Evolutionary conservation across 2,797 vertebrate genomes (phyloP).

Genomic region (Scolopax bukidnonensis): DNA sequence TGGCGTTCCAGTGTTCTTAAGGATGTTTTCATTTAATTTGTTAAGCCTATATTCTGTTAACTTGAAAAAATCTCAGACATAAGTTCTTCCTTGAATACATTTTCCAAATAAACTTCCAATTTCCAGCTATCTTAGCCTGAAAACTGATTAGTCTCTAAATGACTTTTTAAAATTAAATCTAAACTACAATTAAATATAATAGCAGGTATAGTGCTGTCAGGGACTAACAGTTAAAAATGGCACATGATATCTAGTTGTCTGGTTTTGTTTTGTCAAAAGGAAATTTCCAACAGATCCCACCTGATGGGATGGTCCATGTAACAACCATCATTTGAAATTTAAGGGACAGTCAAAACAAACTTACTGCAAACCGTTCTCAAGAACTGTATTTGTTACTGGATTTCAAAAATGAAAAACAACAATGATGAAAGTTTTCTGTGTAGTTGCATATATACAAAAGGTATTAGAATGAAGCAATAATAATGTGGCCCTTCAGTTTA

Average conservation of each 20-base stretch:
- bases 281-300: not conserved
- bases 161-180: not conserved
- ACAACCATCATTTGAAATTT: not conserved
- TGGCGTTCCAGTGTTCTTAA: not conserved
- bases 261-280: not conserved
- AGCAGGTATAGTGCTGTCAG: not conserved
- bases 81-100: not conserved
- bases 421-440: not conserved
- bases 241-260: not conserved
- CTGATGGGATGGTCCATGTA: not conserved
- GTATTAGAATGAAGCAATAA: not conserved
- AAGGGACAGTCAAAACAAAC: not conserved
- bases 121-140: not conserved
- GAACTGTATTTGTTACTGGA: not conserved
- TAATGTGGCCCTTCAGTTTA: accelerated
- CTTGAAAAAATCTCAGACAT: not conserved
- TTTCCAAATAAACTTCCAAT: not conserved
- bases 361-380: not conserved
- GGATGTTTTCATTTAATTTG: not conserved
- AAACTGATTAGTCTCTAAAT: not conserved
- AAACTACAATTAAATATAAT: not conserved
- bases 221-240: not conserved
- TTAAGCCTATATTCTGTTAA: not conserved
- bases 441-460: not conserved
- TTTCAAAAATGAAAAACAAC: not conserved